Base-by-base conservation (phyloP, 2,113 vertebrate species). In the Chauna torquata region DNA sequence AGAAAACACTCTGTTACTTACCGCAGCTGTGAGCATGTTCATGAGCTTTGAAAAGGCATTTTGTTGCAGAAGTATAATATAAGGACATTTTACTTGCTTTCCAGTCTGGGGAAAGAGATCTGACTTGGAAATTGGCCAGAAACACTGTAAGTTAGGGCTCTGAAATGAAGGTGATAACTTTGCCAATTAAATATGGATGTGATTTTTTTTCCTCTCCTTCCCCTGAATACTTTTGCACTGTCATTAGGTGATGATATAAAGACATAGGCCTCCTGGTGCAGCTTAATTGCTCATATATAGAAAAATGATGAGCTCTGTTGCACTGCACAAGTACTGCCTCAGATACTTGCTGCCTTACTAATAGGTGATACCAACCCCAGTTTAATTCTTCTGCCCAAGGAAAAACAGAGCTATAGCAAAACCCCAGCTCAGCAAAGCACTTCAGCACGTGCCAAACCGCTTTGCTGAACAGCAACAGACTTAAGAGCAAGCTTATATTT, bases 231-330 rank as follows among this genome's bases (percentile, higher is more conserved):
- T 96, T 81, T 14, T 80, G 70, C 94, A 10, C 81, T 83, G 86
- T 91, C 96, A 95, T 97, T 97, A 97, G 92, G 92, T 92, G 91
- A 90, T 96, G 97, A 97, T 96, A 95, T 86, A 97, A 96, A 97
- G 96, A 97, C 89, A 91, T 3, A 52, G 94, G 78, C 96, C 93
- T 98, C 97, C 96, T 42, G 78, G 97, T 81, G 91, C 97, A 86
- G 83, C 96, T 95, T 98, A 98, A 98, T 98, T 98, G 97, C 97
- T 97, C 94, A 58, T 83, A 82, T 96, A 97, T 9, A n/a, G 95
- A 90, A 89, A 97, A 98, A 96, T 86, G 61, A 98, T 97, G 97
- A 97, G 97, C 95, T 96, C 79, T 12, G 27, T 57, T 61, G 45
- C 79, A 4, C 88, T 15, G 91, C 92, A 40, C 91, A 38, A 95